These are phyloP conservation scores for Chroicocephalus ridibundus DNA, from an alignment of 2,113 vertebrate genomes.

Conservation along the genomic window DNA sequence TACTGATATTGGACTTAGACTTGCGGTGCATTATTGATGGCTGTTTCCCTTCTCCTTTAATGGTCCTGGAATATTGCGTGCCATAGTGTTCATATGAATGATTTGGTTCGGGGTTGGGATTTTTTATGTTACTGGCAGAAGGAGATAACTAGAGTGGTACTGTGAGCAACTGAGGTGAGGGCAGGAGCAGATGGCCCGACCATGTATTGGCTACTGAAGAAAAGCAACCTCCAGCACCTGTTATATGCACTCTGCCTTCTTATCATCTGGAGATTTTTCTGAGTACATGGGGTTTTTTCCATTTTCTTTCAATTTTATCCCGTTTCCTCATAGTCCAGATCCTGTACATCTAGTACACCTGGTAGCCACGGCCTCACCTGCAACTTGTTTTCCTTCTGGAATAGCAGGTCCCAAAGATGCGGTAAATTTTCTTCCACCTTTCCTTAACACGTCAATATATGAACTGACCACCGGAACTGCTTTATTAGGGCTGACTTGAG, in stretches of 20 bases:
- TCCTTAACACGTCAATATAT: neutral
- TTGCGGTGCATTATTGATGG: neutral
- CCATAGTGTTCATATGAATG: neutral
- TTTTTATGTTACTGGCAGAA: neutral
- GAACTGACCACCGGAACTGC: neutral
- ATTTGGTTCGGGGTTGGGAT: neutral
- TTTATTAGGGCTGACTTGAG: neutral
- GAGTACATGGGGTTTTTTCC: rapidly evolving
- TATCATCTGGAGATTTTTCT: neutral
- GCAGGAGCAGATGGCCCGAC: neutral
- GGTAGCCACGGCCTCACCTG: neutral
- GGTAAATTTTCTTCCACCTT: neutral
- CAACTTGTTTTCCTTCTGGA: neutral
- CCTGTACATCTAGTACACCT: neutral
- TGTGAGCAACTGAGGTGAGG: neutral
- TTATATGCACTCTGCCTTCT: neutral
- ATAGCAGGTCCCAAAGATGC: neutral
- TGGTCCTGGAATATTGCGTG: neutral
- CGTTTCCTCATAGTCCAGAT: neutral
- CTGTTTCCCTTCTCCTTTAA: neutral
- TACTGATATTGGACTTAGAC: neutral
- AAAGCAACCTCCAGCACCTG: neutral
- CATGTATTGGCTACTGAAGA: neutral
- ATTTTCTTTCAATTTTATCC: neutral
- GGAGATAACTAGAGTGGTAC: neutral